Percentiles rank a stretch among this genome's conserved stretches.
Evolutionary conservation across 1,140 invertebrate species (phyloP).

Genomic region (Heliothis virescens): DNA sequence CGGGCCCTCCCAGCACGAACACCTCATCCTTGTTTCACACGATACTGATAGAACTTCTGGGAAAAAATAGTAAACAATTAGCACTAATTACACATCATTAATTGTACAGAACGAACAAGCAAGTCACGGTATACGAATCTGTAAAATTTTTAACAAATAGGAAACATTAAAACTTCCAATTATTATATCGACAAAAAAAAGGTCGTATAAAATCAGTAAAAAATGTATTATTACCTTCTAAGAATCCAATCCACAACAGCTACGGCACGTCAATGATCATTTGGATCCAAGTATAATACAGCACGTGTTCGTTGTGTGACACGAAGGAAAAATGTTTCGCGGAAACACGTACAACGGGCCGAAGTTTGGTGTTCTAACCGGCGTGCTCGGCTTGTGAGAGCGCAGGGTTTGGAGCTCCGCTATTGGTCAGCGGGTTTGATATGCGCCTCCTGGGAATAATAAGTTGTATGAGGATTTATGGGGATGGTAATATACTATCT

Average conservation of each 20-base stretch:
- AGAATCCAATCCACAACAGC: slow-evolving; percentile 82
- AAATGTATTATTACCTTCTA: slow-evolving; percentile 72
- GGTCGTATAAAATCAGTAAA: too few species aligned
- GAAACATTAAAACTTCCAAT: too few species aligned
- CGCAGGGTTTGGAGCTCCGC: slow-evolving; percentile 90
- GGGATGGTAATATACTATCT: too few species aligned
- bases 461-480: too few species aligned
- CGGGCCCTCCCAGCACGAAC: slow-evolving; percentile 91
- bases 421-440: slow-evolving; percentile 87
- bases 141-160: too few species aligned
- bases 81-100: neutral
- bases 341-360: slow-evolving; percentile 90
- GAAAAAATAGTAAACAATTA: neutral
- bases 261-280: slow-evolving; percentile 85
- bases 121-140: too few species aligned
- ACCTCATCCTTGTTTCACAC: slow-evolving; percentile 92
- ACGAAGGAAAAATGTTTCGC: slow-evolving; percentile 90
- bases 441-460: slow-evolving; percentile 86
- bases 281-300: slow-evolving; percentile 93
- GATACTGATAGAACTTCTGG: slow-evolving; percentile 87
- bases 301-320: slow-evolving; percentile 89
- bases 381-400: slow-evolving; percentile 80
- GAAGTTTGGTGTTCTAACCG: slow-evolving; percentile 89
- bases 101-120: too few species aligned
- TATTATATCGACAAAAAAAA: too few species aligned